Conservation (phyloP, 2,113 vertebrate species). For the Epinephelus moara region DNA sequence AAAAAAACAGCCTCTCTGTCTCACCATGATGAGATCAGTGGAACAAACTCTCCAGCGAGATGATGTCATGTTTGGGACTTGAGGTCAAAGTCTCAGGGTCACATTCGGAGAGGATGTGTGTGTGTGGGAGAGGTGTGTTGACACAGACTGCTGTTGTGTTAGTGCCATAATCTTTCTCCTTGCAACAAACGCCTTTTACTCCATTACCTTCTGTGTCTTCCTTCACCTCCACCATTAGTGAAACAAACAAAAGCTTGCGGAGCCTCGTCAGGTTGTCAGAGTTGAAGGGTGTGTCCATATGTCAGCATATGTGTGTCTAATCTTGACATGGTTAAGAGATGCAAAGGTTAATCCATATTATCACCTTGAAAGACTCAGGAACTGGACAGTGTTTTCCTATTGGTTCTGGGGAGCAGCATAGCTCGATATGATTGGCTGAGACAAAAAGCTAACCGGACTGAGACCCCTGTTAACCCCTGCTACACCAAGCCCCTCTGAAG, state of each 20-base stretch:
- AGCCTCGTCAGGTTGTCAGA: slow-evolving; percentile 13
- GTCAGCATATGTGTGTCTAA: slow-evolving; percentile 49
- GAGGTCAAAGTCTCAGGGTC: slow-evolving; percentile 66
- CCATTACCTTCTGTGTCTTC: not conserved
- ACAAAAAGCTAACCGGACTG: not conserved
- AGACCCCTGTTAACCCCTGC: slow-evolving; percentile 46
- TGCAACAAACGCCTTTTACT: slow-evolving; percentile 1
- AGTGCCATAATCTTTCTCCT: not conserved
- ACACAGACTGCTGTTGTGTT: slow-evolving; percentile 1
- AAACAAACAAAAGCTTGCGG: not conserved
- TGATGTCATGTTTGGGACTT: slow-evolving; percentile 71
- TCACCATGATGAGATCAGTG: slow-evolving; percentile 72
- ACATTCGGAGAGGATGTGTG: slow-evolving; percentile 7
- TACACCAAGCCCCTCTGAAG: slow-evolving; percentile 5
- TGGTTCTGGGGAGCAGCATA: slow-evolving; percentile 29
- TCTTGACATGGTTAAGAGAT: slow-evolving; percentile 49
- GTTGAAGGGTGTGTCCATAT: slow-evolving; percentile 35
- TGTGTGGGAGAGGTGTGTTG: not conserved
- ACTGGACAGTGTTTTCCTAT: slow-evolving; percentile 1
- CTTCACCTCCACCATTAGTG: not conserved
- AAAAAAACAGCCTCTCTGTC: slow-evolving; percentile 37
- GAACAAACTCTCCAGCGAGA: slow-evolving; percentile 53
- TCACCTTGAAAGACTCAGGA: slow-evolving; percentile 13
- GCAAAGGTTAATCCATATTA: slow-evolving; percentile 72
- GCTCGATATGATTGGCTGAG: slow-evolving; percentile 62